These are phyloP conservation scores for Amaurobius ferox DNA, from an alignment of 2,888 invertebrate genomes.

Conservation along the genomic window DNA sequence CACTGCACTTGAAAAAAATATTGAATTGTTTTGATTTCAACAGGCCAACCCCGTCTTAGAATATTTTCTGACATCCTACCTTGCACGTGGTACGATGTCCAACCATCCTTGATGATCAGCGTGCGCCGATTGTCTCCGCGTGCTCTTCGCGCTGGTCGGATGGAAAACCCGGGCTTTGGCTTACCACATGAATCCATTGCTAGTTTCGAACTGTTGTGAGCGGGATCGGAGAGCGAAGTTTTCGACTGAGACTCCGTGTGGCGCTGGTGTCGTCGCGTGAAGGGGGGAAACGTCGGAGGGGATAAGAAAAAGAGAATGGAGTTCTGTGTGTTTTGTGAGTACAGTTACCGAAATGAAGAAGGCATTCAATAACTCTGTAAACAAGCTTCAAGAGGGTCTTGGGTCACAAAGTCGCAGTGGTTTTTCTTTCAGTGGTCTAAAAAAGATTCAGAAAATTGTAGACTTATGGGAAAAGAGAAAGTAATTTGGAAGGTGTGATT, in stretches of 20 bases:
- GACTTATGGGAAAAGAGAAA: too few species aligned
- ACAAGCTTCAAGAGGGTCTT: neutral
- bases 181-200: conserved; percentile 56
- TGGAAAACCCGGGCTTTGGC: conserved; percentile 32
- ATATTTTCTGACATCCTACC: too few species aligned
- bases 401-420: too few species aligned
- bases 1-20: too few species aligned
- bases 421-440: neutral
- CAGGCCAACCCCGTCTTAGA: too few species aligned
- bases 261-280: neutral
- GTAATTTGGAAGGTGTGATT: too few species aligned
- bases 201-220: neutral
- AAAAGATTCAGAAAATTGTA: too few species aligned
- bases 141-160: conserved; percentile 41
- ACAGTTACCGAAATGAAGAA: neutral
- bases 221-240: neutral
- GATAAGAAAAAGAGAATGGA: neutral
- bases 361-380: neutral
- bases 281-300: neutral
- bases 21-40: too few species aligned
- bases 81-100: conserved; percentile 70
- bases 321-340: neutral
- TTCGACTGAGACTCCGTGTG: neutral
- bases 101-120: conserved; percentile 63
- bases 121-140: conserved; percentile 46